phyloP scores from a whole-genome alignment of 2,797 vertebrate genomes.

The Streptopelia turtur region DNA sequence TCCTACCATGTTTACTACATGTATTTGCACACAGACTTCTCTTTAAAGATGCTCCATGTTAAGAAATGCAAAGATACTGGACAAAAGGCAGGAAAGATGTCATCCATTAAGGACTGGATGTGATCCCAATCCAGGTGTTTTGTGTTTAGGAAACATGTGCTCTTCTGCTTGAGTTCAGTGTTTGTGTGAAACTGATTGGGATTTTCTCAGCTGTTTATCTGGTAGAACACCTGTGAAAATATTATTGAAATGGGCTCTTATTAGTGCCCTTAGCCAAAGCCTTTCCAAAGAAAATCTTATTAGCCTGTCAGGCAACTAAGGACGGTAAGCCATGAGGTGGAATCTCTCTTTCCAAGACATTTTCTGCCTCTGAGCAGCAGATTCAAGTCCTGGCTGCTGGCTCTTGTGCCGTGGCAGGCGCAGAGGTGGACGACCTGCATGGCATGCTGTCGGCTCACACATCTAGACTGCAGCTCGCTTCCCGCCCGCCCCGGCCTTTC shows the following conservation, averaged over 20 bases:
- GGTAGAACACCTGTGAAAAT: background rate
- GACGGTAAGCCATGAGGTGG: background rate
- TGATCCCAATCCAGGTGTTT: background rate
- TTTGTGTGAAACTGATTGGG: background rate
- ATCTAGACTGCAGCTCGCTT: background rate
- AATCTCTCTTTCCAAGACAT: background rate
- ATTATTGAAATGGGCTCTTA: background rate
- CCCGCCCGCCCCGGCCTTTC: rapidly evolving
- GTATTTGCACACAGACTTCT: background rate
- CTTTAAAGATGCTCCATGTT: rapidly evolving
- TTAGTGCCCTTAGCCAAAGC: background rate
- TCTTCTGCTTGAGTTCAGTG: background rate
- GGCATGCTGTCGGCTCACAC: background rate
- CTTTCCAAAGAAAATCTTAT: background rate
- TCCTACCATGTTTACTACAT: background rate
- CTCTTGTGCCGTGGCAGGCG: background rate
- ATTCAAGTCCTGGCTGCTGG: background rate
- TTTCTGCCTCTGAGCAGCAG: background rate
- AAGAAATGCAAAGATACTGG: background rate
- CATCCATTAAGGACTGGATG: background rate
- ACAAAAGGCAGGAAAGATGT: background rate
- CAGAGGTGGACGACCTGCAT: background rate
- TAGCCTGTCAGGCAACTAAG: background rate
- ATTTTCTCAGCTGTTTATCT: background rate
- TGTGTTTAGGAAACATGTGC: rapidly evolving